Conservation (phyloP, 2,113 vertebrate species). For the Callionymus lyra region DNA sequence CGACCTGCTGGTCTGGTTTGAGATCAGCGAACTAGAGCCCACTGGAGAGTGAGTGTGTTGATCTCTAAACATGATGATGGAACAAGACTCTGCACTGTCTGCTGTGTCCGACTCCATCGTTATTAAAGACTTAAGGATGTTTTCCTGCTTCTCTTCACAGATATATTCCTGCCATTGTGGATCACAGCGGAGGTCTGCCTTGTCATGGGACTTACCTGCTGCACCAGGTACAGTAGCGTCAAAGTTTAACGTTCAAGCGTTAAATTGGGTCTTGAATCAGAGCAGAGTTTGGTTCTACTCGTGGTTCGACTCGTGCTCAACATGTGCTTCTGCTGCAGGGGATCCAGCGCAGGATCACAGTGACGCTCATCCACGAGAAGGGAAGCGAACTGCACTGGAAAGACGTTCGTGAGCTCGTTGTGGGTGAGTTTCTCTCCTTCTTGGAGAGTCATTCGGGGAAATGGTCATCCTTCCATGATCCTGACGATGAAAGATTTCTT, state of each 20-base stretch:
- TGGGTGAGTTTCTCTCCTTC: constrained; percentile 73
- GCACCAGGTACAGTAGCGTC: constrained; percentile 99
- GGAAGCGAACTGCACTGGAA: constrained; percentile 97
- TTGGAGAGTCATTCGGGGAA: no score
- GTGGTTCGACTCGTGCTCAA: constrained; percentile 5
- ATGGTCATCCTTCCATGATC: no score
- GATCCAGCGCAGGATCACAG: constrained; percentile 90
- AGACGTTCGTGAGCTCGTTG: constrained; percentile 91
- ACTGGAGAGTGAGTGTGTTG: constrained; percentile 97
- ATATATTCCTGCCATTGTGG: constrained; percentile 96
- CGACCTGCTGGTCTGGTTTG: constrained; percentile 96
- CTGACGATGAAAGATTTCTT: neutral
- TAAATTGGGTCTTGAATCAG: no score
- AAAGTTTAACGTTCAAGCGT: no score
- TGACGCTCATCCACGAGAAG: constrained; percentile 95
- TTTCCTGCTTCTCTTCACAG: constrained; percentile 51
- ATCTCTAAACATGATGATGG: no score
- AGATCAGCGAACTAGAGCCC: constrained; percentile 97
- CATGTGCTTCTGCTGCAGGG: constrained; percentile 67
- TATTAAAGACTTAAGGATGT: no score
- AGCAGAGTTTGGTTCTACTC: constrained; percentile 2
- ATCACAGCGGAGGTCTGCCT: constrained; percentile 85
- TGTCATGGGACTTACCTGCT: constrained; percentile 92
- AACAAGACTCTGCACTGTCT: no score
- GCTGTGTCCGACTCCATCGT: no score